Base-by-base conservation (phyloP, 2,113 vertebrate species). In the Lepus timidus region DNA sequence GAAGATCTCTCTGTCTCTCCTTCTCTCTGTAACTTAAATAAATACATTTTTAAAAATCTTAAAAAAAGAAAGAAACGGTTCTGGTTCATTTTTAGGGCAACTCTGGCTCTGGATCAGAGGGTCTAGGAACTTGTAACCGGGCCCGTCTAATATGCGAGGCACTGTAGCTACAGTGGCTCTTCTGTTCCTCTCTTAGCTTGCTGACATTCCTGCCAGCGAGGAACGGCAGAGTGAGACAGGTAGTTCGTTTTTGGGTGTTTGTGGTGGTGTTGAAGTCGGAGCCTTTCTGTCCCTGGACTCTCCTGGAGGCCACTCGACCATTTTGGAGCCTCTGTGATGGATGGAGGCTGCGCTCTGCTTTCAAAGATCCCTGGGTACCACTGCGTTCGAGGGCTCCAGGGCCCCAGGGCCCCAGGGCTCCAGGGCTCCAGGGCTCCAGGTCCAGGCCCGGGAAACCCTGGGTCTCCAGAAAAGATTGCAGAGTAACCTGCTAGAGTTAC, bases 91-190 rank as follows among this genome's bases (percentile, higher is more conserved):
- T 96, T 78, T 92, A 83, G 49, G 85, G 79, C 87, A 95, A 86
- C 84, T 55, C 90, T 95, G 88, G 91, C 85, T 95, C 36, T n/a
- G n/a, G 82, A 97, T 95, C 84, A 97, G 95, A 97, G 91, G 65
- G 61, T 51, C 93, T 94, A 61, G 83, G 96, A 90, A 97, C 82
- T 83, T 4, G 1, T 80, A 94, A 93, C 82, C 84, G 91, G 85
- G 97, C 97, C 93, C 94, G 87, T 92, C 85, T 97, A 90, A 71
- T 92, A 91, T 73, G 80, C 88, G 87, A 95, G 65, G 92, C 73
- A 83, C 90, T 90, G 85, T 9, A 68, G 84, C 70, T 96, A 94
- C 95, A 97, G 91, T 96, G 75, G 74, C 88, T 91, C 93, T 94
- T 94, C 96, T 95, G 81, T 75, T 92, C 55, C 84, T 95, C 76